Conservation (phyloP, 2,797 vertebrate species). For the Sebastes minor region DNA sequence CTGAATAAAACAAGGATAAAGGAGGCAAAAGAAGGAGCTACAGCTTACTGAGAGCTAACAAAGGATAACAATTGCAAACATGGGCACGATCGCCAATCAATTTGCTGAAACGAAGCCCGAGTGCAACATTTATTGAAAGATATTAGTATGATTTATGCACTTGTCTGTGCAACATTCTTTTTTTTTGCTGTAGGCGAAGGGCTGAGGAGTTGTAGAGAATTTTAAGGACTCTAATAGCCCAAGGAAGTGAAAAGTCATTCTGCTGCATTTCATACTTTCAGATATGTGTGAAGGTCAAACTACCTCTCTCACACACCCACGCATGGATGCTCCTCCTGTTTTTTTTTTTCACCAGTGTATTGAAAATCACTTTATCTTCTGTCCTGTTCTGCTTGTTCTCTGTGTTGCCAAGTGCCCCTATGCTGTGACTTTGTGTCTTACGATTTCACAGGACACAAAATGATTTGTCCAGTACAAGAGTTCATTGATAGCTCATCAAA, state of each 20-base stretch:
- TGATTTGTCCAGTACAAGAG: not conserved
- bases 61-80: slow-evolving; percentile 26
- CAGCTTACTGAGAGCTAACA: slow-evolving; percentile 9
- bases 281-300: slow-evolving; percentile 60
- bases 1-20: slow-evolving; percentile 25
- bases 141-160: slow-evolving; percentile 59
- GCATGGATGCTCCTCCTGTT: slow-evolving; percentile 18
- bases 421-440: not conserved
- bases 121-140: slow-evolving; percentile 39
- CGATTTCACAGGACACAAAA: not conserved
- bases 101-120: slow-evolving; percentile 23
- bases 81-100: slow-evolving; percentile 22
- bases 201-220: slow-evolving; percentile 37
- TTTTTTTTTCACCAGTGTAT: not conserved
- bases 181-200: slow-evolving; percentile 45
- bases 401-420: not conserved
- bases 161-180: slow-evolving; percentile 45
- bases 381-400: not conserved
- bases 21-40: slow-evolving; percentile 11
- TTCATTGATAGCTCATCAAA: not conserved
- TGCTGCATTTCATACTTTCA: slow-evolving; percentile 31
- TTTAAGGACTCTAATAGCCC: slow-evolving; percentile 55
- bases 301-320: slow-evolving; percentile 27
- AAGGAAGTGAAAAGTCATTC: slow-evolving; percentile 50
- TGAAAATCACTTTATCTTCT: slow-evolving; percentile 26